These are phyloP conservation scores for Eupithecia pulchellata DNA, from an alignment of 2,888 invertebrate genomes.

Conservation along the genomic window DNA sequence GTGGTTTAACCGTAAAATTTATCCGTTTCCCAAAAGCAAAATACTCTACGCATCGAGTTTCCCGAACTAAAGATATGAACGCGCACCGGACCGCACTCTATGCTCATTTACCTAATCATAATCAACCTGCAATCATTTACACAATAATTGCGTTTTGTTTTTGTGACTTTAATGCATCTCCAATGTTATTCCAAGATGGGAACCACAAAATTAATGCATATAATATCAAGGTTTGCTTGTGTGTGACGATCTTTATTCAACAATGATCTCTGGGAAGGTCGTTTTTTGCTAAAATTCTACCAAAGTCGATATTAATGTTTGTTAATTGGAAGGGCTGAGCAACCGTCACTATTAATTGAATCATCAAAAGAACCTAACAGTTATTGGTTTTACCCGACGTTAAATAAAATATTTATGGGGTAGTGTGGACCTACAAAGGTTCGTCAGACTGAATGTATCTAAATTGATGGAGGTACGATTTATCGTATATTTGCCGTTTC, in stretches of 20 bases:
- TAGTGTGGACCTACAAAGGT: background rate
- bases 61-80: slow-evolving; percentile 21
- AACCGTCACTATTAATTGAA: background rate
- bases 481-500: background rate
- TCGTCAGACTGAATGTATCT: background rate
- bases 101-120: background rate
- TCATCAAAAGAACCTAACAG: background rate
- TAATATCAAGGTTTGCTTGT: background rate
- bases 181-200: background rate
- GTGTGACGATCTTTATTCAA: background rate
- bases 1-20: no score
- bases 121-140: background rate
- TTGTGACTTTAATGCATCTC: background rate
- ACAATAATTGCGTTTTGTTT: background rate
- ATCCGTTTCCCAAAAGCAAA: no score
- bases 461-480: background rate
- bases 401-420: background rate
- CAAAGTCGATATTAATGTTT: background rate
- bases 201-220: background rate
- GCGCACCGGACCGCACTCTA: slow-evolving; percentile 3
- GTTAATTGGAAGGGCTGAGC: background rate
- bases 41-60: background rate
- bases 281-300: background rate
- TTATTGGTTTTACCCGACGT: background rate
- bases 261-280: background rate